Conservation (phyloP, 2,888 invertebrate species). For the Eubasilissa splendida region DNA sequence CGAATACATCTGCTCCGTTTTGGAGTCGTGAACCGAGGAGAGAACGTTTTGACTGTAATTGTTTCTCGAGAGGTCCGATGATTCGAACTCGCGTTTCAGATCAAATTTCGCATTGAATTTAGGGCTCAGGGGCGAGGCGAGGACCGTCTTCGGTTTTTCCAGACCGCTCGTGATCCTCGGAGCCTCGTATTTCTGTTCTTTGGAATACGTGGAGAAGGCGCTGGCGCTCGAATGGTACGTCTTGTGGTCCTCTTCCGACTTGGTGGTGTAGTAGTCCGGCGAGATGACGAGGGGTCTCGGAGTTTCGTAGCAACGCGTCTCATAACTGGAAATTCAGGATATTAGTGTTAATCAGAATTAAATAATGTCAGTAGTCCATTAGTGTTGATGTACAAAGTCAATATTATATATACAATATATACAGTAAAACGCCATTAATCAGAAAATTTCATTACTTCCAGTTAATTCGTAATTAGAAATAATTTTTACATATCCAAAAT, state of each 20-base stretch:
- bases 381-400: slow-evolving; percentile 18
- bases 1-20: slow-evolving; percentile 49
- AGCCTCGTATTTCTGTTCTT: slow-evolving; percentile 60
- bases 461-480: too few species aligned
- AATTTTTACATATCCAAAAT: too few species aligned
- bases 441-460: too few species aligned
- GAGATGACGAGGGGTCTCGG: slow-evolving; percentile 66
- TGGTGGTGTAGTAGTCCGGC: slow-evolving; percentile 62
- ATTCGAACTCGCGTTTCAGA: slow-evolving; percentile 66
- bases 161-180: slow-evolving; percentile 58
- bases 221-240: slow-evolving; percentile 62
- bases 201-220: slow-evolving; percentile 54
- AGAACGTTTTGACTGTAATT: slow-evolving; percentile 57
- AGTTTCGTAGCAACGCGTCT: slow-evolving; percentile 73
- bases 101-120: slow-evolving; percentile 70
- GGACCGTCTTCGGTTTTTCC: slow-evolving; percentile 62
- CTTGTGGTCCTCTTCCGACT: slow-evolving; percentile 64
- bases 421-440: too few species aligned
- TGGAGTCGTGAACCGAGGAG: slow-evolving; percentile 49
- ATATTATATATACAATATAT: too few species aligned
- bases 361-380: slow-evolving; percentile 13
- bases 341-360: slow-evolving; percentile 45
- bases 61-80: slow-evolving; percentile 60
- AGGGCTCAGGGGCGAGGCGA: slow-evolving; percentile 67
- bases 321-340: slow-evolving; percentile 67